Evolutionary conservation across 2,113 vertebrate genomes (phyloP).

Genomic region (Erinaceus europaeus): DNA sequence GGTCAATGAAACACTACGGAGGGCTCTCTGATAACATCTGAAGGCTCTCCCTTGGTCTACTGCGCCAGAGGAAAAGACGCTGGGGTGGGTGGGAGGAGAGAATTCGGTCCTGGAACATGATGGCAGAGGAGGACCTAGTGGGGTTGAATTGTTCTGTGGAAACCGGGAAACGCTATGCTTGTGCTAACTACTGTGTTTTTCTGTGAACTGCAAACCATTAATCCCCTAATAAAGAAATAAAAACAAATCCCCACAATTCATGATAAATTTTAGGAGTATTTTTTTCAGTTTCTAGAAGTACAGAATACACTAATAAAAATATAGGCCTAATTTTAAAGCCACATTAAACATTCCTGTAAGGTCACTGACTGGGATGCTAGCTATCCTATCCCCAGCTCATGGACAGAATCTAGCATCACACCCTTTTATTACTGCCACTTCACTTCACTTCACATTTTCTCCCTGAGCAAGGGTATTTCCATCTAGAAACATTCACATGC

Average conservation of each 20-base stretch:
- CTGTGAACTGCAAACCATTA: too few species aligned
- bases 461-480: conserved; percentile 29
- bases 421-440: conserved; percentile 40
- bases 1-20: conserved; percentile 25
- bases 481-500: conserved; percentile 54
- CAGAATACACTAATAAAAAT: conserved; percentile 31
- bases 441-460: conserved; percentile 42
- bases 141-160: too few species aligned
- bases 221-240: too few species aligned
- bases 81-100: too few species aligned
- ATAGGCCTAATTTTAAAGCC: not conserved
- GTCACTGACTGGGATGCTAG: not conserved
- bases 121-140: too few species aligned
- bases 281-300: not conserved
- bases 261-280: not conserved
- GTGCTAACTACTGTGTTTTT: too few species aligned
- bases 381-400: conserved; percentile 17
- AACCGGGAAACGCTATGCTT: too few species aligned
- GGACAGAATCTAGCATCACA: not conserved
- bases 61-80: too few species aligned
- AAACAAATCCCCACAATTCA: too few species aligned
- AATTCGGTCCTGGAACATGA: too few species aligned
- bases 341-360: not conserved
- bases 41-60: too few species aligned
- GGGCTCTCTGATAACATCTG: not conserved